Percentiles rank a stretch among this genome's conserved stretches.
phyloP scores from a whole-genome alignment of 2,797 vertebrate genomes.

The Urophycis tenuis region DNA sequence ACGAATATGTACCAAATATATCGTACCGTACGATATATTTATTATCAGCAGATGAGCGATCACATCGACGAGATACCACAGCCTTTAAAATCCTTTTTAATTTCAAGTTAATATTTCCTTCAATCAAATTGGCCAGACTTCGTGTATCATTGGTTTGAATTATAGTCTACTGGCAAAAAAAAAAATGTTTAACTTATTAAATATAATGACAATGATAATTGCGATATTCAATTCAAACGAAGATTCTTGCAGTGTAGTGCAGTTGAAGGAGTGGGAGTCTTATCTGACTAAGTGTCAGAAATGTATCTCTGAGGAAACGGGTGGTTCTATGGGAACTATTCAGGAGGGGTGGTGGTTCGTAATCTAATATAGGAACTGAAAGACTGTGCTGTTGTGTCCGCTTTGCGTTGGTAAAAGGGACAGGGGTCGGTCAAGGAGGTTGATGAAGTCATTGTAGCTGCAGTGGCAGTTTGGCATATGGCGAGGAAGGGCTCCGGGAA shows the following conservation, averaged over 20 bases:
- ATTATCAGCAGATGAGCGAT: not conserved
- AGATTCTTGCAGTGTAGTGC: not conserved
- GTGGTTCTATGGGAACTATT: not conserved
- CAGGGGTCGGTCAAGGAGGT: not conserved
- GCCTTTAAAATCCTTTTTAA: not conserved
- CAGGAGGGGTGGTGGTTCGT: not conserved
- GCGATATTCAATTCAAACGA: not conserved
- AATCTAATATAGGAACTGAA: not conserved
- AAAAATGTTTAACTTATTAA: not conserved
- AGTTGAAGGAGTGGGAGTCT: not conserved
- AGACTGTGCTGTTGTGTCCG: not conserved
- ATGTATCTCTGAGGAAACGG: not conserved
- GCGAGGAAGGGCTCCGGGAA: not conserved
- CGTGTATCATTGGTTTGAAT: not conserved
- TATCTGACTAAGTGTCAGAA: not conserved
- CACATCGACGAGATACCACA: not conserved
- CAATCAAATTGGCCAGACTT: not conserved
- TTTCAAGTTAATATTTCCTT: not conserved
- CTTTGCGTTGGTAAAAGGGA: not conserved
- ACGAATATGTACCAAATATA: no score
- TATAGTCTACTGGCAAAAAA: not conserved
- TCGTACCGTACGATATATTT: no score
- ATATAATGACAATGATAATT: not conserved
- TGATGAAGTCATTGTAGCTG: not conserved
- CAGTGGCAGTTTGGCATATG: not conserved